Conservation (phyloP, 2,113 vertebrate species). For the Lepus europaeus region DNA sequence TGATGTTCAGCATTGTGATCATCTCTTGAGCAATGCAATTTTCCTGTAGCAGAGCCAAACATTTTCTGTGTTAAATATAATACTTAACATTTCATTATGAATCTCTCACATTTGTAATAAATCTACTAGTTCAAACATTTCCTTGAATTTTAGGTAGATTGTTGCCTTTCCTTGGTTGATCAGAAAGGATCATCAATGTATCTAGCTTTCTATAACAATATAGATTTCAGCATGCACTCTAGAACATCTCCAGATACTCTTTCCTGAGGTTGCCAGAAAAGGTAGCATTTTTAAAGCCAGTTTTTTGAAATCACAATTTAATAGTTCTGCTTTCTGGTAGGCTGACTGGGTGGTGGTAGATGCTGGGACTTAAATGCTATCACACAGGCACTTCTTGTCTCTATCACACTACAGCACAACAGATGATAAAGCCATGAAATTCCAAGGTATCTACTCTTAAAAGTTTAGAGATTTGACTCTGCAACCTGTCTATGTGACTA, state of each 20-base stretch:
- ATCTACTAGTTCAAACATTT: neutral
- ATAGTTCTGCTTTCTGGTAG: neutral
- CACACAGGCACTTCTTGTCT: neutral
- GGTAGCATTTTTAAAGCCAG: neutral
- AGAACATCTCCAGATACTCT: neutral
- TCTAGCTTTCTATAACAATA: neutral
- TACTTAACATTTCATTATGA: neutral
- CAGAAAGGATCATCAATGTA: neutral
- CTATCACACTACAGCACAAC: neutral
- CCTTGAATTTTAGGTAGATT: neutral
- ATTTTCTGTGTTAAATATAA: conserved; percentile 21
- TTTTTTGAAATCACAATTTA: neutral
- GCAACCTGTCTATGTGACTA: neutral
- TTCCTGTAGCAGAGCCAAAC: neutral
- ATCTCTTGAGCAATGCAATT: neutral
- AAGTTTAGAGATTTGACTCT: neutral
- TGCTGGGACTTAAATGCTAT: neutral
- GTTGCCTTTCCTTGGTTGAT: neutral
- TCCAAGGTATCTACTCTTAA: neutral
- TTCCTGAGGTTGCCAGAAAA: neutral
- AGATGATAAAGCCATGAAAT: neutral
- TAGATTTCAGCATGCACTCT: neutral
- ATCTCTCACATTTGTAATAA: neutral
- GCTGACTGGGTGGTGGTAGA: neutral
- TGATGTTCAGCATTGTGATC: neutral